Percentiles rank a stretch among this genome's conserved stretches.
Conservation (phyloP, 2,797 vertebrate species). For the Decapterus maruadsi region DNA sequence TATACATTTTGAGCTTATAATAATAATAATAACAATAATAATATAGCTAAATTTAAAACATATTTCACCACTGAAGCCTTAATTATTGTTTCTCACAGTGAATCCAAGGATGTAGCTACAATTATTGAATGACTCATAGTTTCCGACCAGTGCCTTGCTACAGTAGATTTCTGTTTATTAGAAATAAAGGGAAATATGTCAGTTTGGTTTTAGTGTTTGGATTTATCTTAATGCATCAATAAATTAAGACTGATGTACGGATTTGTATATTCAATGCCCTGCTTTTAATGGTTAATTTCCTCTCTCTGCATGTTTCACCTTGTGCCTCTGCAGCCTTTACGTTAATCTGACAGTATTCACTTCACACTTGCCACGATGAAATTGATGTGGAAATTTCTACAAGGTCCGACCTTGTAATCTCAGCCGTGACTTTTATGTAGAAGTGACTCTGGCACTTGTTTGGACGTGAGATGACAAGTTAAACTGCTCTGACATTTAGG, state of each 20-base stretch:
- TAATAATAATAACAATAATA: too few relatives aligned
- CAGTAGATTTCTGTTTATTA: background rate
- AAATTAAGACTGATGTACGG: background rate
- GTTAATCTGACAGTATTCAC: background rate
- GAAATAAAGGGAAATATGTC: background rate
- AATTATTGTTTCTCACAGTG: too few relatives aligned
- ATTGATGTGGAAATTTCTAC: background rate
- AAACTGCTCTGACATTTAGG: background rate
- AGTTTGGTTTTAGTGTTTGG: background rate
- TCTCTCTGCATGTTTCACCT: background rate
- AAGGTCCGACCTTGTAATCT: background rate
- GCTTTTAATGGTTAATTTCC: background rate
- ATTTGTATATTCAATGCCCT: background rate
- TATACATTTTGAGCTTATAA: background rate
- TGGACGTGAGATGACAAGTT: background rate
- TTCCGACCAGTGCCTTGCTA: background rate
- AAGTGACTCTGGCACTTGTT: background rate
- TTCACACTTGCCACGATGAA: background rate
- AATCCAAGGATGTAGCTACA: too few relatives aligned
- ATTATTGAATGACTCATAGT: too few relatives aligned
- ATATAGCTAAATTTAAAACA: too few relatives aligned
- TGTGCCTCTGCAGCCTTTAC: background rate
- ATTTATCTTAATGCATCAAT: background rate
- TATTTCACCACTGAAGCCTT: too few relatives aligned
- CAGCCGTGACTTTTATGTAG: background rate